Evolutionary conservation across 1,140 invertebrate species (phyloP), one percentile per base, ranked within the genome.

Genomic region (Copidosoma floridanum): DNA sequence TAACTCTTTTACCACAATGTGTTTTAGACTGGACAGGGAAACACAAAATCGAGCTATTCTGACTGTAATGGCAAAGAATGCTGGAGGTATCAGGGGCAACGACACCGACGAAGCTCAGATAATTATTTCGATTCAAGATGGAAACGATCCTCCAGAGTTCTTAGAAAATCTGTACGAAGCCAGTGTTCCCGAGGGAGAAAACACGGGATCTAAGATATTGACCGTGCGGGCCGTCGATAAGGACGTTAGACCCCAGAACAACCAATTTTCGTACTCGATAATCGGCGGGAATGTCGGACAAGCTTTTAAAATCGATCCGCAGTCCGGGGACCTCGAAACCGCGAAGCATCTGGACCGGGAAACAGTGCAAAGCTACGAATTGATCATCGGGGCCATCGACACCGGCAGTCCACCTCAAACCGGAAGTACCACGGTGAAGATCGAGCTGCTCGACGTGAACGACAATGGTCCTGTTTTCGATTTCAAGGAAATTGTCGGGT

Each of bases 101-200:
- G 95, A 98, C 71, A 97, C 94, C 0, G 95, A 97, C 74, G 93
- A 94, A 75, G 94, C 94, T 4, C 92, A 94, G 78, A 90, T 98
- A 0, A 92, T 93, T 24, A 90, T 98, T 56, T 91, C 89, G 1
- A 92, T 97, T 53, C 92, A 96, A 81, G 95, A 97, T 76, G 94
- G 94, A 4, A 97, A 97, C 71, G 94, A 97, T 82, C 93, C 95
- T 3, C 95, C 95, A 0, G 91, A 95, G 75, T 98, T 98, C 73
- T 73, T 89, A 10, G 84, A 91, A 65, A 82, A 82, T 23, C 72
- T 85, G 20, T 96, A 97, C 72, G 85, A 90, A 61, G 85, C 88
- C 0, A 83, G 80, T 27, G 83, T 97, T 6, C 89, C 88, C 16
- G 95, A 98, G 81, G 89, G 88, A 26, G 89, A 86, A 0, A 61